phyloP scores from a whole-genome alignment of 2,797 vertebrate genomes.

The Darevskia nairensis region DNA sequence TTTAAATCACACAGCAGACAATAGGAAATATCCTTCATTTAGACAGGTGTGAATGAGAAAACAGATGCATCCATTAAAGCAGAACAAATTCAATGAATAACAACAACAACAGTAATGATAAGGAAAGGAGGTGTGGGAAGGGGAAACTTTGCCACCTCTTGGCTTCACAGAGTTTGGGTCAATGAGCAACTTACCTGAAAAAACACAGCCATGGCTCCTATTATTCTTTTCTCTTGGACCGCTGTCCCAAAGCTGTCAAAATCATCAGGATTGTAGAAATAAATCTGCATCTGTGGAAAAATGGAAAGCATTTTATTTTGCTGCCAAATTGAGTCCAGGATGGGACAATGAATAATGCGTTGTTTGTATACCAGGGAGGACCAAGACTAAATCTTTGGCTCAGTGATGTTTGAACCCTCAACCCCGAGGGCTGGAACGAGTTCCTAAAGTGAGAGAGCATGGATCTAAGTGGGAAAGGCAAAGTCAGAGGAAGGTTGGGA shows the following conservation, averaged over 20 bases:
- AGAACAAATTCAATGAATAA: slow-evolving; percentile 77
- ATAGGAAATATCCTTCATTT: slow-evolving; percentile 81
- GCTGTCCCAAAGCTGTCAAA: slow-evolving; percentile 94
- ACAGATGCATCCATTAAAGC: slow-evolving; percentile 81
- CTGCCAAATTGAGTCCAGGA: slow-evolving; percentile 26
- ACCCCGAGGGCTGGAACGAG: too few relatives aligned
- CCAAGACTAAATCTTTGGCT: neutral
- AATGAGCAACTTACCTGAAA: slow-evolving; percentile 89
- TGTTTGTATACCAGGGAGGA: neutral
- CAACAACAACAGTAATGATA: slow-evolving; percentile 52
- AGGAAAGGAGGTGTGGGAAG: neutral
- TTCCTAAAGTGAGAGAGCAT: too few relatives aligned
- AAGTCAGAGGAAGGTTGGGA: too few relatives aligned
- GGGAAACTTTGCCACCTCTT: slow-evolving; percentile 56
- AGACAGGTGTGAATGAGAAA: slow-evolving; percentile 82
- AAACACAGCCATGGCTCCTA: slow-evolving; percentile 93
- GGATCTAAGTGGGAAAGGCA: too few relatives aligned
- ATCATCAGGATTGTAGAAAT: slow-evolving; percentile 97
- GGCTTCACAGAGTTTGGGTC: slow-evolving; percentile 65
- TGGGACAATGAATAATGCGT: neutral
- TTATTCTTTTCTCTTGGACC: slow-evolving; percentile 90
- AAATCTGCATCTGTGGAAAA: slow-evolving; percentile 94
- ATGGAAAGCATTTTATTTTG: slow-evolving; percentile 46
- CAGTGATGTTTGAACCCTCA: neutral
- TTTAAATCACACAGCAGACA: slow-evolving; percentile 81